A percentile compares a stretch with the other conserved stretches of the same genome.
Evolutionary conservation across 2,113 vertebrate species (phyloP).

Genomic region (Oreocharis arfaki): DNA sequence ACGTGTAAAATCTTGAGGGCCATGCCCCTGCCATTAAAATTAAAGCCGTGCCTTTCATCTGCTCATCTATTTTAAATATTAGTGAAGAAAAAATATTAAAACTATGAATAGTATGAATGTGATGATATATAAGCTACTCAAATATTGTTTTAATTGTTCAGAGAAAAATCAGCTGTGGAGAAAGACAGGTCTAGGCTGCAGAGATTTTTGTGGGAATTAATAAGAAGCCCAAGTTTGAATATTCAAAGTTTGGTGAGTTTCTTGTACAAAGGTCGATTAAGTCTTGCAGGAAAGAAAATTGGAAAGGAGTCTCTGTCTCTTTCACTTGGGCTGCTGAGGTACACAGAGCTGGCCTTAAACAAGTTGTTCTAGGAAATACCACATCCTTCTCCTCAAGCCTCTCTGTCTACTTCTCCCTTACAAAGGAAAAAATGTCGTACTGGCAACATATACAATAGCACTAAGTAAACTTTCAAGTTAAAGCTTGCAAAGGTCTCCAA

Average conservation of each 20-base stretch:
- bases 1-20: not conserved
- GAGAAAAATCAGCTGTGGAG: not conserved
- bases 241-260: not conserved
- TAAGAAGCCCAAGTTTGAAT: not conserved
- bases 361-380: not conserved
- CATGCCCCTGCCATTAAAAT: not conserved
- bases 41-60: not conserved
- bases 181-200: not conserved
- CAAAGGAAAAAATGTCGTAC: not conserved
- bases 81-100: not conserved
- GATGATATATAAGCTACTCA: not conserved
- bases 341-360: not conserved
- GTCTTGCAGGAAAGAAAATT: not conserved
- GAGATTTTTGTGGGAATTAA: not conserved
- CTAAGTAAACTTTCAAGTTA: not conserved
- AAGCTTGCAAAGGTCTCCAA: not conserved
- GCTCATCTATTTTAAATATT: not conserved
- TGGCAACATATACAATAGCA: not conserved
- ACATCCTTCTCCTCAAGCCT: not conserved
- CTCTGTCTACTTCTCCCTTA: not conserved
- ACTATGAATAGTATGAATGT: not conserved
- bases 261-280: not conserved
- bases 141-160: not conserved
- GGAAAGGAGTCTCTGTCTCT: not conserved
- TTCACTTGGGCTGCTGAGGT: not conserved